phyloP scores from a whole-genome alignment of 2,888 invertebrate genomes.

The Rhopalosiphum nymphaeae region DNA sequence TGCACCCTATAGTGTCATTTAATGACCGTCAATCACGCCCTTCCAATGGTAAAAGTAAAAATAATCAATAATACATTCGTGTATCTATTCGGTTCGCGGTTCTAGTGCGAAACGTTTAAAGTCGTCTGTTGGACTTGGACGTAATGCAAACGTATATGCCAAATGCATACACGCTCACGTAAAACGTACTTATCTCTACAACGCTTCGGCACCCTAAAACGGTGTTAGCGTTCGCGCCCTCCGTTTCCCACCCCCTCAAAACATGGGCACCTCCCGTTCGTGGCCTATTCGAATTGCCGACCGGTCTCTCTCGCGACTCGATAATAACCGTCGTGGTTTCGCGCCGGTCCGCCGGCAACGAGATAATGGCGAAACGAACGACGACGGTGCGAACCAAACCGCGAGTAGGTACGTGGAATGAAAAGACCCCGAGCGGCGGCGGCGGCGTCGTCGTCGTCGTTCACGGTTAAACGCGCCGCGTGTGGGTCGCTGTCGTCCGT shows the following conservation, averaged over 20 bases:
- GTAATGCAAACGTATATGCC: not conserved
- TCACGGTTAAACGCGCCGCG: constrained; percentile 38
- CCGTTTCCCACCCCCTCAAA: not conserved
- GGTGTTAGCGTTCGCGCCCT: not conserved
- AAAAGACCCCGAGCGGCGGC: constrained; percentile 12
- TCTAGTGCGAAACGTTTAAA: not conserved
- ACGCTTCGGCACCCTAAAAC: not conserved
- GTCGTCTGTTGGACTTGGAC: not conserved
- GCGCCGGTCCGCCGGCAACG: not conserved
- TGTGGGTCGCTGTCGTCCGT: constrained; percentile 51
- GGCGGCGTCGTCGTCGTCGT: not conserved
- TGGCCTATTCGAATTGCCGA: not conserved
- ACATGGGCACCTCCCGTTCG: not conserved
- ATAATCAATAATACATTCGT: not conserved
- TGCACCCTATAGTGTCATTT: not conserved
- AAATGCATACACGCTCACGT: not conserved
- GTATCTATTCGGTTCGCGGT: not conserved
- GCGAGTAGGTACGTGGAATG: not conserved
- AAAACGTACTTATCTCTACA: not conserved
- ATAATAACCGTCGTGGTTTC: too few species aligned
- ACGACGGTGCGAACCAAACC: not conserved
- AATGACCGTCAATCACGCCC: not conserved
- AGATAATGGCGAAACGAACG: not conserved
- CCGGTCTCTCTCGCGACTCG: not conserved
- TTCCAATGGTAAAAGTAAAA: not conserved